Evolutionary conservation across 2,888 invertebrate species (phyloP), one percentile per base, ranked within the genome.

Genomic region (Pelosia muscerda): DNA sequence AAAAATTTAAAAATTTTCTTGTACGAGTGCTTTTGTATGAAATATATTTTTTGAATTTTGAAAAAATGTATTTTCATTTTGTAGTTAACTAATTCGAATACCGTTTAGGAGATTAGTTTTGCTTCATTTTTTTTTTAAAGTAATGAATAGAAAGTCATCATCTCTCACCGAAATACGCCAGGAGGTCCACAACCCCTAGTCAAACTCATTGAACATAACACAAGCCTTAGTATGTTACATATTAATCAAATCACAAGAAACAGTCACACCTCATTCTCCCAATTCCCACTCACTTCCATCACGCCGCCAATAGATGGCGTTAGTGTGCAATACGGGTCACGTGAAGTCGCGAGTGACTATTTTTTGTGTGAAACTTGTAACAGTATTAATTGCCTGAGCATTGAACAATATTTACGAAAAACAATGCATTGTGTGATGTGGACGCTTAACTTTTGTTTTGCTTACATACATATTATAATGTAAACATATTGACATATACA

Each of bases 401-500:
- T 87, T 73, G 66, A 80, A 80, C 72, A 81, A 84, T 84, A 84
- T 84, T 83, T 76, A 86, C 74, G 75, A 81, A 60, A 75, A 73
- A 80, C 82, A 84, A 85, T 86, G 90, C 91, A 89, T 89, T 83
- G 83, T 90, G 88, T 88, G 86, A 83, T 64, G 81, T 83, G 75
- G 31, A 78, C 73, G 81, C 81, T 77, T 79, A 59, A 74, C 66
- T 79, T 78, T 80, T 81, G 62, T 70, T 78, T 74, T 68, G 81
- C 81, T 78, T 81, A 75, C 74, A 78, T 80, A 78, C 73, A 80
- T 63, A 49, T 76, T 72, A 71, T 68, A 71, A 73, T 75, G 60
- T 70, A 66, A 71, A 68, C 71, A 64, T 70, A 73, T 56, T 56
- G 63, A 70, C 74, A 71, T 72, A 73, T 73, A 77, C 68, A 74